These are phyloP conservation scores for Diarsia rubi DNA, from an alignment of 2,888 invertebrate species.

Conservation along the genomic window DNA sequence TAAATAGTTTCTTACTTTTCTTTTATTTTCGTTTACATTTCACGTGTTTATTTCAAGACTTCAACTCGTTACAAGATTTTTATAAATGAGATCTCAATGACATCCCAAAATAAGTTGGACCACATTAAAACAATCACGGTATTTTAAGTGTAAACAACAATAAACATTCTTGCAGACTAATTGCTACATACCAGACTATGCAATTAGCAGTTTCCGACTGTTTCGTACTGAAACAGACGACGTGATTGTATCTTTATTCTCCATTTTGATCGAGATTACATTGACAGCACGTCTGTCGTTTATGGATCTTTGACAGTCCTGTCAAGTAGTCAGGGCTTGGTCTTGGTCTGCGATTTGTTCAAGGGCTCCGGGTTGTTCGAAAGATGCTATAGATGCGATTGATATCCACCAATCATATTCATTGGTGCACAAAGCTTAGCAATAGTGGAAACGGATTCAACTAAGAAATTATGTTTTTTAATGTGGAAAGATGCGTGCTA, in stretches of 20 bases:
- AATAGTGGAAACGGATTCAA: no score
- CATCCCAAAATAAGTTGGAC: constrained; percentile 3
- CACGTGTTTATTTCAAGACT: neutral
- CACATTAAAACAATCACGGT: constrained; percentile 14
- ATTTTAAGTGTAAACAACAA: neutral
- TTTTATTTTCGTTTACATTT: neutral
- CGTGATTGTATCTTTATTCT: neutral
- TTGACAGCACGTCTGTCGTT: neutral
- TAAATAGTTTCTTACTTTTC: neutral
- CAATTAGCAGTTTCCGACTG: neutral
- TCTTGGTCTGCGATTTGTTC: no score
- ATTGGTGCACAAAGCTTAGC: no score
- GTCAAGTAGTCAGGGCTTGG: no score
- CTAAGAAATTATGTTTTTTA: no score
- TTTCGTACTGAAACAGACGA: neutral
- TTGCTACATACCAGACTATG: neutral
- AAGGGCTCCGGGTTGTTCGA: no score
- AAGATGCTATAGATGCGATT: no score
- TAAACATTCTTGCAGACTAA: constrained; percentile 16
- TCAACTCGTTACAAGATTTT: neutral
- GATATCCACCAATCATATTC: no score
- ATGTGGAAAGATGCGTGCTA: no score
- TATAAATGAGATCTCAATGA: constrained; percentile 5
- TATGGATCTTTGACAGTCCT: no score
- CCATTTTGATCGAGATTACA: neutral